Evolutionary conservation across 2,113 vertebrate genomes (phyloP), one percentile per base, ranked within the genome.

Genomic region (Cricetomys ansorgei): DNA sequence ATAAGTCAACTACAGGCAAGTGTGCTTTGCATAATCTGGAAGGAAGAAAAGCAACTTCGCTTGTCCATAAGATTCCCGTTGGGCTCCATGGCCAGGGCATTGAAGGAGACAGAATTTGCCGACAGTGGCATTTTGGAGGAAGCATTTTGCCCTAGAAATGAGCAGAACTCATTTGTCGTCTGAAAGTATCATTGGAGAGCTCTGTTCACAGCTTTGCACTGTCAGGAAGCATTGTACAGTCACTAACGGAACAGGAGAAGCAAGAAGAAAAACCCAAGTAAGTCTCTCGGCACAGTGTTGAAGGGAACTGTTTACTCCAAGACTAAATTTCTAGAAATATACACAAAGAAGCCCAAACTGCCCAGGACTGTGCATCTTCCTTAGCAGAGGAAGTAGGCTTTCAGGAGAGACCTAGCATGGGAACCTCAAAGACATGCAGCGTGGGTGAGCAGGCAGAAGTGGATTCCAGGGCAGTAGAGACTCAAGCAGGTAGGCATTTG

Each of bases 111-210:
- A 87, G 80, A 29, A 37, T 91, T 96, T 88, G 91, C 77, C 96
- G 95, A 96, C 57, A 94, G 64, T 88, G 92, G 90, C 88, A 95
- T 95, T 97, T 94, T 90, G 92, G 88, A 96, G 88, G 89, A 94
- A 96, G 92, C 76, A 72, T 90, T 96, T 95, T 94, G 88, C 96
- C 94, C 92, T 80, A 88, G 88, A 80, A 81, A 62, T 84, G 57
- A 70, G 73, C 83, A 94, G 96, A 88, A 92, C 80, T 89, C 88
- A 88, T 95, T 95, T 92, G 92, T 97, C 94, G 88, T 94, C 64
- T n/a, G 73, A 95, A 96, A 83, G 89, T 69, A 96, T 83, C 92
- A 93, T 95, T 67, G 84, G 86, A 89, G 89, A 93, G 50, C 45
- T 62, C 55, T 4, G 76, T n/a, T 43, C 80, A 64, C 90, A 95